Base-by-base conservation (phyloP, 2,113 vertebrate genomes). In the Phalacrocorax brasilianus region DNA sequence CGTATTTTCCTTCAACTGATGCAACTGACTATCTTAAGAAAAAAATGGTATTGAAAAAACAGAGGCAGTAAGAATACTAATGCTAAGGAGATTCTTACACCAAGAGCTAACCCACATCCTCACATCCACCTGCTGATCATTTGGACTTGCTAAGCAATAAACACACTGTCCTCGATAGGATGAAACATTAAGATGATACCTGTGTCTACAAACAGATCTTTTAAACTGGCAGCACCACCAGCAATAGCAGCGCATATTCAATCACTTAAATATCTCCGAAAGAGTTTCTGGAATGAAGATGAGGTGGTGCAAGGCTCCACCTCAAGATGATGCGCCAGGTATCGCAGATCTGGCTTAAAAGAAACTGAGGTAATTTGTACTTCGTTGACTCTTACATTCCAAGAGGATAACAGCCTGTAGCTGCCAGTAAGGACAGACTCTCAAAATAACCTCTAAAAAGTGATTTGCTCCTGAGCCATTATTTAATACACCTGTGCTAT, bases 261-360 rank as follows among this genome's bases (percentile, higher is more conserved):
- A 55, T 28, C 55, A 70, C 20, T 22, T 33, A 17, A 22, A 78
- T 56, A 59, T 50, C 68, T 86, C 59, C 2, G 3, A 33, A 24
- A 61, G 5, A 53, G n/a, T 7, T 91, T 10, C n/a, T 77, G n/a
- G n/a, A 85, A 77, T 8, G 20, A 92, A 66, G n/a, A 73, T 19
- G 22, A 66, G 15, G 55, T 40, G 35, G 63, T 22, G 11, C 35
- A 65, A 47, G 33, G 38, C 26, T 65, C 14, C 38, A 85, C 18
- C 15, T 71, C 52, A 52, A 67, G 8, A 27, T 11, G 9, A 26
- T 0, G 1, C 2, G 1, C 38, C 38, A 38, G 38, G 38, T 38
- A 38, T 38, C 38, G 5, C 38, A 38, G 24, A 80, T 42, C 32
- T 80, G 24, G 15, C 61, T 93, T 72, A 52, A 38, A 66, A 81